phyloP scores from a whole-genome alignment of 2,797 vertebrate species.

The Parotocinclus haroldoi region DNA sequence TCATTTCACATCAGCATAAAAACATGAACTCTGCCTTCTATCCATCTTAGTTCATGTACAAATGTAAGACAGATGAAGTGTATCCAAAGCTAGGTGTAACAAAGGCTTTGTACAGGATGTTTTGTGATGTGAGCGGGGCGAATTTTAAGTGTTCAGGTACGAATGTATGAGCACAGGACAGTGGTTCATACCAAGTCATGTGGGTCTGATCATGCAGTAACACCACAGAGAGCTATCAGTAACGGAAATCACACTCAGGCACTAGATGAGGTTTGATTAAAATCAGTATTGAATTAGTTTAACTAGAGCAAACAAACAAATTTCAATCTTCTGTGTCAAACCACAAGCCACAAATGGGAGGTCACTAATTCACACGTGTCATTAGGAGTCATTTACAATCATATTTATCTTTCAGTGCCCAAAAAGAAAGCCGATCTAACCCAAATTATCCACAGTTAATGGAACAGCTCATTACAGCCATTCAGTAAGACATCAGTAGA shows the following conservation, averaged over 20 bases:
- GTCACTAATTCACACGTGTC: conserved; percentile 18
- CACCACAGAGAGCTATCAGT: too few species aligned
- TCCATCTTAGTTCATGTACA: too few species aligned
- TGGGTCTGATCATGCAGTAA: too few species aligned
- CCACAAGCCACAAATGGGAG: conserved; percentile 31
- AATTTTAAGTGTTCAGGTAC: too few species aligned
- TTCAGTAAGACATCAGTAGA: neutral
- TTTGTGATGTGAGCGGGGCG: too few species aligned
- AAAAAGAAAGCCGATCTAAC: neutral
- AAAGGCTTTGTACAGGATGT: too few species aligned
- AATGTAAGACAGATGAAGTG: too few species aligned
- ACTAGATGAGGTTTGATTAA: neutral
- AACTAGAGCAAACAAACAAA: conserved; percentile 6
- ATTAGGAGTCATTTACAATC: conserved; percentile 23
- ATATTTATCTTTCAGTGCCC: conserved; percentile 7
- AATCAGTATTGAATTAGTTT: neutral
- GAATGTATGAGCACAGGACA: too few species aligned
- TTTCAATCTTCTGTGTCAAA: conserved; percentile 9
- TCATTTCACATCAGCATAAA: too few species aligned
- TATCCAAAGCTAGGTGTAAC: too few species aligned
- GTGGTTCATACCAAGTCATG: too few species aligned
- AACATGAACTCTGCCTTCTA: too few species aligned
- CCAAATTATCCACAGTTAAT: conserved; percentile 1
- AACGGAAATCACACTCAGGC: neutral
- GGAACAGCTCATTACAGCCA: neutral